Conservation (phyloP, 1,140 invertebrate genomes). For the Watersipora subatra region DNA sequence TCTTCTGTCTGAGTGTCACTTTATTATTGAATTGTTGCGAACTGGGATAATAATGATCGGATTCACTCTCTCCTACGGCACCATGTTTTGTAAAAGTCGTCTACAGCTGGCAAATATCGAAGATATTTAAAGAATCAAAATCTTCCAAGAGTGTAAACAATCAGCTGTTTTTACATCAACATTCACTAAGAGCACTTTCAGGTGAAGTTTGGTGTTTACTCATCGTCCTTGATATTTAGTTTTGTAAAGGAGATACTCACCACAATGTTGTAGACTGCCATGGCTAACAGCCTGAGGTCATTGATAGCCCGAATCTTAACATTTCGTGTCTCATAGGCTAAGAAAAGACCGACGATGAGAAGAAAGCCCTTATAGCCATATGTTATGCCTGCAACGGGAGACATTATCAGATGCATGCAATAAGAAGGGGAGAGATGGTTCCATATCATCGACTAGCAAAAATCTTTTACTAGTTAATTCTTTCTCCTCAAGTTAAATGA, state of each 20-base stretch:
- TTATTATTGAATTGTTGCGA: constrained; percentile 43
- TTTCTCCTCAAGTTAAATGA: too few species aligned
- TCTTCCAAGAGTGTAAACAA: too few species aligned
- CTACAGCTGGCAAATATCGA: constrained; percentile 9
- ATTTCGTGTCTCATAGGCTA: constrained; percentile 92
- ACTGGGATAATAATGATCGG: constrained; percentile 85
- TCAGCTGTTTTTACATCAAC: too few species aligned
- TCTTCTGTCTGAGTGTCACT: background rate
- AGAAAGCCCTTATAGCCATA: constrained; percentile 94
- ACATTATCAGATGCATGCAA: background rate
- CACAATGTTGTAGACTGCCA: constrained; percentile 99
- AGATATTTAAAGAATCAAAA: too few species aligned
- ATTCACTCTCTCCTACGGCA: constrained; percentile 91
- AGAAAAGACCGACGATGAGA: constrained; percentile 85
- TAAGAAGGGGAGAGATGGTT: too few species aligned
- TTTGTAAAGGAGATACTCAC: constrained; percentile 45
- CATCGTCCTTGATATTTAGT: too few species aligned
- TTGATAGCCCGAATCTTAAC: constrained; percentile 60
- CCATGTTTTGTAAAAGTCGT: constrained; percentile 95
- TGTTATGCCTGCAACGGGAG: constrained; percentile 58
- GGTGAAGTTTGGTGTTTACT: too few species aligned
- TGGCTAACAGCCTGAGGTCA: constrained; percentile 91
- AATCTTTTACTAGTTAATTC: too few species aligned
- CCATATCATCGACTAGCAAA: too few species aligned
- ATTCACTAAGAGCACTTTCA: too few species aligned